A percentile compares a stretch with the other conserved stretches of the same genome.
These are phyloP conservation scores for Actenoides lindsayi DNA, from an alignment of 2,113 vertebrate species.

Conservation along the genomic window DNA sequence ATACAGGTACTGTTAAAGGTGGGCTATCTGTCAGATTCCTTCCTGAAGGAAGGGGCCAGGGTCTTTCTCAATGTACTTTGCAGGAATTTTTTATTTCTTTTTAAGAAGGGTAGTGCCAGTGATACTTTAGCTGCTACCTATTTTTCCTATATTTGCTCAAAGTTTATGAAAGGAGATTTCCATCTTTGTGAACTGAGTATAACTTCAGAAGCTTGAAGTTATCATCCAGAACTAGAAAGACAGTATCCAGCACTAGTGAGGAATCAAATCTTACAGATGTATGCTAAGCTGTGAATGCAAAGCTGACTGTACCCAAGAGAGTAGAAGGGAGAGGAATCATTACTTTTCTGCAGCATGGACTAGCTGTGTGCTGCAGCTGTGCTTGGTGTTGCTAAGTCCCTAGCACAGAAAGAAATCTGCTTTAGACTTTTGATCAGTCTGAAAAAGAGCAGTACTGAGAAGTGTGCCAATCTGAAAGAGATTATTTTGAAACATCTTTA, in stretches of 20 bases:
- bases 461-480: not conserved
- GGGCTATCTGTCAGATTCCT: not conserved
- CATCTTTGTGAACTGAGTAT: not conserved
- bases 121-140: not conserved
- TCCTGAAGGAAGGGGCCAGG: not conserved
- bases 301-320: not conserved
- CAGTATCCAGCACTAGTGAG: not conserved
- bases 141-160: not conserved
- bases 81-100: not conserved
- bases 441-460: not conserved
- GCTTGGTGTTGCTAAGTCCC: not conserved
- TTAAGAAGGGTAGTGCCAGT: not conserved
- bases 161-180: not conserved
- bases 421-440: not conserved
- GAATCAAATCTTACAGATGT: not conserved
- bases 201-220: not conserved
- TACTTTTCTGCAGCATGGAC: not conserved
- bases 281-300: not conserved
- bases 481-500: not conserved
- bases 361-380: fast-evolving
- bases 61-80: not conserved
- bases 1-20: not conserved
- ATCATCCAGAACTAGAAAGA: not conserved
- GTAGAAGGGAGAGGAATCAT: not conserved
- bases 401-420: not conserved